Base-by-base conservation (phyloP, 1,140 invertebrate species). In the Drosophila nigromelanica region DNA sequence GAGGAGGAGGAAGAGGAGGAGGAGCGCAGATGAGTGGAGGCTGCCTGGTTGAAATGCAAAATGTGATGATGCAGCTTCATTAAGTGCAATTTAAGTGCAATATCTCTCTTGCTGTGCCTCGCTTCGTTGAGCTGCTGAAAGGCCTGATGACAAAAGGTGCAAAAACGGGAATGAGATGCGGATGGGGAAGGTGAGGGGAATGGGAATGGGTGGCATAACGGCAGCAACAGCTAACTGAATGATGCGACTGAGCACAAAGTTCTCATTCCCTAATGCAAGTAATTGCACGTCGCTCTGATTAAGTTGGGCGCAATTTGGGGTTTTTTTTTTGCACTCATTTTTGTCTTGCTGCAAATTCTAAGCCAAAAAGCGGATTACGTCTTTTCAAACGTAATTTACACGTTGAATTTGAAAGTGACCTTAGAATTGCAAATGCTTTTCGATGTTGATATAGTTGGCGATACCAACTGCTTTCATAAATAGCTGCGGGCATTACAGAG, bases 21-120 rank as follows among this genome's bases (percentile, higher is more conserved):
- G 35, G 4, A 5, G 50, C n/a, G 21, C 15, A n/a, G 14, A 10
- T 12, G 43, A 5, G 12, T 21, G 42, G 43, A 24, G 47, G 45
- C 47, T 39, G 24, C 24, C 47, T 50, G 50, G 48, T 61, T 81
- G 70, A 82, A 87, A 86, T 86, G 81, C 81, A 86, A 87, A 86
- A 86, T 86, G 78, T 86, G 81, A 86, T 86, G 82, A 86, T 86
- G 81, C 81, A 87, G 81, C 81, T 86, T 86, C 81, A 87, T 86
- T 86, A 86, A 86, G 81, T 81, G 82, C 81, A 85, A 81, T 85
- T 85, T 87, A 86, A 85, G 82, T 81, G 75, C 82, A 76, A 87
- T 87, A 81, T 86, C 56, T 86, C 73, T 62, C 80, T 78, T 52
- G 27, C 30, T 27, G 12, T n/a, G 42, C 21, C 42, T 18, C 55